Conservation (phyloP, 2,113 vertebrate genomes). For the Chaenogobius annularis region DNA sequence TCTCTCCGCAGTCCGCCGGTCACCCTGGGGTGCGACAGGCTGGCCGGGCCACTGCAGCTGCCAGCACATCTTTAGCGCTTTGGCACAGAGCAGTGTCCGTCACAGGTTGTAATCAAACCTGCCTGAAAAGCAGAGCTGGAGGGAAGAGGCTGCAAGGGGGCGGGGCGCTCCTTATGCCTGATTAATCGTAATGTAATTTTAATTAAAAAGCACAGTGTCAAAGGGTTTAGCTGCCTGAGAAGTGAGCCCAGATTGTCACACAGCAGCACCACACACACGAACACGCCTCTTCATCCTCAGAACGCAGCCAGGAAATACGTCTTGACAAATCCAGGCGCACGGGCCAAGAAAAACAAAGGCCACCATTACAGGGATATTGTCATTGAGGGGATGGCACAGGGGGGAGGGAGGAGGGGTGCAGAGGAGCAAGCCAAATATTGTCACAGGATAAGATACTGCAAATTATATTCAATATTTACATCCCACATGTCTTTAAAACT, state of each 20-base stretch:
- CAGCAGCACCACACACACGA: constrained; percentile 82
- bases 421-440: constrained; percentile 28
- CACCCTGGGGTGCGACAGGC: constrained; percentile 73
- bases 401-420: constrained; percentile 36
- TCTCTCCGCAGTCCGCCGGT: constrained; percentile 50
- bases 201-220: constrained; percentile 99
- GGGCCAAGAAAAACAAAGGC: constrained; percentile 77
- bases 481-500: too few relatives aligned
- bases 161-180: constrained; percentile 90
- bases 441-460: neutral
- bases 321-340: constrained; percentile 83
- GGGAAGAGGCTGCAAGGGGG: constrained; percentile 40
- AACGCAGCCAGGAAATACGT: constrained; percentile 94
- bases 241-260: constrained; percentile 99
- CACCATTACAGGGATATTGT: constrained; percentile 72
- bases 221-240: constrained; percentile 99
- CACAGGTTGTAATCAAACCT: constrained; percentile 98
- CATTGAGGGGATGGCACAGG: constrained; percentile 51
- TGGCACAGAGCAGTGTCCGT: constrained; percentile 90
- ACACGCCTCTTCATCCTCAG: constrained; percentile 59
- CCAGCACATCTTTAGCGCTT: constrained; percentile 96
- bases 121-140: constrained; percentile 78
- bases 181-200: constrained; percentile 99
- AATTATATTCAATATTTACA: too few relatives aligned
- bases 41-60: constrained; percentile 86